Conservation (phyloP, 2,797 vertebrate species). For the Arctocebus calabarensis region DNA sequence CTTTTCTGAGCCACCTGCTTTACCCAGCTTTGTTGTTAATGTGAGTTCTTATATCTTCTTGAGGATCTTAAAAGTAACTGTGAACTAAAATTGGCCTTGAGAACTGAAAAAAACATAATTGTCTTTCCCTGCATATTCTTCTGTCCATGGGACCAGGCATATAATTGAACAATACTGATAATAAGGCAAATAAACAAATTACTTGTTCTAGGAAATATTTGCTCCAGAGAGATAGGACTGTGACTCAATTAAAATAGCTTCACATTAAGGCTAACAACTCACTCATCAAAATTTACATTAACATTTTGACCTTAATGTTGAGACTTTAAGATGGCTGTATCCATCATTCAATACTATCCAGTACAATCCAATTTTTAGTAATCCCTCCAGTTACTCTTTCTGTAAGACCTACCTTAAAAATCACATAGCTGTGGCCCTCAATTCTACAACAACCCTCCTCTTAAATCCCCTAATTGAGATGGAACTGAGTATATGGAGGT, state of each 20-base stretch:
- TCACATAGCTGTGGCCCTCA: neutral
- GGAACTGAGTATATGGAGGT: neutral
- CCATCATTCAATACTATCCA: neutral
- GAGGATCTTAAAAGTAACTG: neutral
- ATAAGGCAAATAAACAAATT: neutral
- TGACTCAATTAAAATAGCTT: neutral
- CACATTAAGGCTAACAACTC: neutral
- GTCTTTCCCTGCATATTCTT: neutral
- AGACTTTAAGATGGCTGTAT: neutral
- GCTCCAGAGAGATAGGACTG: neutral
- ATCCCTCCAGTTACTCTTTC: neutral
- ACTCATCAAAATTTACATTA: neutral
- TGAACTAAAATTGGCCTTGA: neutral
- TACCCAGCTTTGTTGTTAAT: neutral
- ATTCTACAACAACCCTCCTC: neutral
- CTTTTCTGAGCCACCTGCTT: neutral
- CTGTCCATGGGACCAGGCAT: neutral
- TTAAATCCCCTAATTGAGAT: neutral
- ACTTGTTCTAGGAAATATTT: neutral
- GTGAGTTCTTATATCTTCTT: neutral
- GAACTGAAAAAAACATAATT: neutral
- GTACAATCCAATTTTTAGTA: neutral
- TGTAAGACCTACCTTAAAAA: neutral
- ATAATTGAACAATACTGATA: neutral
- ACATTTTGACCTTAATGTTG: neutral